Evolutionary conservation across 92 coral and sea anemone genomes (phyloP), one percentile per base, ranked within the genome.

Genomic region (Porites evermanni): DNA sequence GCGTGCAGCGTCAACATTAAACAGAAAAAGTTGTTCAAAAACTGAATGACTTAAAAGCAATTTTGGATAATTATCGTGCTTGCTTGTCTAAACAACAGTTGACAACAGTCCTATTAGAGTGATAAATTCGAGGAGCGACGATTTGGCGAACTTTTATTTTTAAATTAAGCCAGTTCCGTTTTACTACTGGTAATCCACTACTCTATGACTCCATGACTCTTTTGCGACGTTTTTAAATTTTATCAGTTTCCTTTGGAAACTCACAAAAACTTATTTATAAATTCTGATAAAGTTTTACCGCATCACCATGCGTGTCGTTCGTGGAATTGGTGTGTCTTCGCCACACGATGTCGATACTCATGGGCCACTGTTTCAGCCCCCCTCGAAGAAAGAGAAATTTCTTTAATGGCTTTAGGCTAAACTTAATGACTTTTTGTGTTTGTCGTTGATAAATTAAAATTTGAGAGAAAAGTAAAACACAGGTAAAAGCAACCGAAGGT

Each of bases 1-100:
- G 63, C 78, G 78, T 74, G 78, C 64, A 20, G 64, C 78, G 53
- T 77, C 10, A 20, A n/a, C 32, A 73, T 59, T 73, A 47, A n/a
- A 20, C 77, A 74, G 47, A 71, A 4, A 14, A 74, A 54, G 58
- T 78, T 29, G 26, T 63, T 29, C 70, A 60, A 29, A 18, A 61
- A 9, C 12, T 29, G 26, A 56, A 61, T 47, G n/a, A 44, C 70
- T 78, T 64, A 44, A 78, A 78, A 78, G 71, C 70, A 38, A 64
- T 78, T 32, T 44, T 16, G 7, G n/a, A 4, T 32, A 70, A 38
- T 70, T 38, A 70, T 70, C 74, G 5, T 38, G 44, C 53, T 44
- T 13, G 47, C 47, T 38, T 38, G 47, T 38, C 47, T 38, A 11
- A 12, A 70, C n/a, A 44, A 14, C 17, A 44, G 18, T 70, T 70